These are phyloP conservation scores for Siderastrea radians DNA, from an alignment of 92 coral and sea anemone species.

Conservation along the genomic window DNA sequence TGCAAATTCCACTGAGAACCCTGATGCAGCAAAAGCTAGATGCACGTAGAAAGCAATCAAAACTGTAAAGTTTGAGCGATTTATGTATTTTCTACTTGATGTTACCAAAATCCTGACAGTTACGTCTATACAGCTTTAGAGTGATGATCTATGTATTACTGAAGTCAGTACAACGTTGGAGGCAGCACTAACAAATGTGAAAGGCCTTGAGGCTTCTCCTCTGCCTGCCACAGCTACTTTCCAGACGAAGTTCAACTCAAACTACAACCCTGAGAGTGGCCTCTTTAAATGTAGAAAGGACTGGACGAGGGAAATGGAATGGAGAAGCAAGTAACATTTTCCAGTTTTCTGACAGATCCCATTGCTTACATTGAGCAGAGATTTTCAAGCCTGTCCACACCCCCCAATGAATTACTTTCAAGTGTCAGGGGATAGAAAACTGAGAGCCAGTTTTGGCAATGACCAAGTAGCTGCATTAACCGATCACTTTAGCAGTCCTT, in stretches of 20 bases:
- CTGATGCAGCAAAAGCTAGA: constrained; percentile 23
- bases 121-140: constrained; percentile 32
- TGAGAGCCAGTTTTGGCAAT: constrained; percentile 33
- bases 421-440: constrained; percentile 36
- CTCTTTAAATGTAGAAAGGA: constrained; percentile 43
- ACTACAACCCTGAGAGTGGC: constrained; percentile 35
- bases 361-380: constrained; percentile 37
- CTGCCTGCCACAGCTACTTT: constrained; percentile 23
- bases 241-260: constrained; percentile 35
- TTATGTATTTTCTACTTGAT: constrained; percentile 44
- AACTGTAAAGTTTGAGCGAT: constrained; percentile 39
- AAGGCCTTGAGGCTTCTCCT: constrained; percentile 38
- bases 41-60: constrained; percentile 30
- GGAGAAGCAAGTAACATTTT: constrained; percentile 28
- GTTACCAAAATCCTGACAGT: constrained; percentile 39
- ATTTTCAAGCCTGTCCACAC: constrained; percentile 22
- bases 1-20: too few relatives aligned
- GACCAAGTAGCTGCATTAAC: constrained; percentile 42
- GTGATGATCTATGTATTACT: constrained; percentile 43
- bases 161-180: constrained; percentile 53
- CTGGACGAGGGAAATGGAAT: constrained; percentile 28
- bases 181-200: constrained; percentile 43
- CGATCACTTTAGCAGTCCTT: constrained; percentile 31
- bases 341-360: constrained; percentile 25
- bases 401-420: constrained; percentile 38